phyloP scores from a whole-genome alignment of 2,797 vertebrate species.

The Pangasius macronema region DNA sequence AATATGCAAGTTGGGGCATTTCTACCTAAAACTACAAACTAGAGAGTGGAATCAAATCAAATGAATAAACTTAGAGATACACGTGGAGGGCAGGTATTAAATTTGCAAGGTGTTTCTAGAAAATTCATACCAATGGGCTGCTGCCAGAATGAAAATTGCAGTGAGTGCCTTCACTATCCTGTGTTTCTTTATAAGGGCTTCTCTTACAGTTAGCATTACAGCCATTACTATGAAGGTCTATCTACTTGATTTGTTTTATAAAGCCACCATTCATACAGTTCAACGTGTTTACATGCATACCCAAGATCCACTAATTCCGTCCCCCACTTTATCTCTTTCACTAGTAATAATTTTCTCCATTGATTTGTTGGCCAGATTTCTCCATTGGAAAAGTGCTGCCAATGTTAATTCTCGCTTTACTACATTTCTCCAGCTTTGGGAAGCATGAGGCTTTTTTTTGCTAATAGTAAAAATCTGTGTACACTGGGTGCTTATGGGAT shows the following conservation, averaged over 20 bases:
- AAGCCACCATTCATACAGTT: neutral
- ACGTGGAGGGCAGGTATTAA: neutral
- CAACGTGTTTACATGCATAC: neutral
- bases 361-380: neutral
- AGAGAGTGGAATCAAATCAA: neutral
- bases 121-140: neutral
- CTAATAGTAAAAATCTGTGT: neutral
- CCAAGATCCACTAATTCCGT: neutral
- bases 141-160: neutral
- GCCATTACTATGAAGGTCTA: neutral
- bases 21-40: neutral
- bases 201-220: neutral
- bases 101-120: neutral
- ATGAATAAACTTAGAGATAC: neutral
- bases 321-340: neutral
- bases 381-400: neutral
- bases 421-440: too few relatives aligned
- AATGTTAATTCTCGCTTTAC: neutral
- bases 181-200: neutral
- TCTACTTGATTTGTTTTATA: neutral
- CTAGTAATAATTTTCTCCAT: neutral
- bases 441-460: neutral
- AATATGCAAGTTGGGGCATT: neutral
- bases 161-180: rapidly evolving
- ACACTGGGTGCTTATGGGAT: neutral